Evolutionary conservation across 2,797 vertebrate species (phyloP).

Genomic region (Sandelia bainsii): DNA sequence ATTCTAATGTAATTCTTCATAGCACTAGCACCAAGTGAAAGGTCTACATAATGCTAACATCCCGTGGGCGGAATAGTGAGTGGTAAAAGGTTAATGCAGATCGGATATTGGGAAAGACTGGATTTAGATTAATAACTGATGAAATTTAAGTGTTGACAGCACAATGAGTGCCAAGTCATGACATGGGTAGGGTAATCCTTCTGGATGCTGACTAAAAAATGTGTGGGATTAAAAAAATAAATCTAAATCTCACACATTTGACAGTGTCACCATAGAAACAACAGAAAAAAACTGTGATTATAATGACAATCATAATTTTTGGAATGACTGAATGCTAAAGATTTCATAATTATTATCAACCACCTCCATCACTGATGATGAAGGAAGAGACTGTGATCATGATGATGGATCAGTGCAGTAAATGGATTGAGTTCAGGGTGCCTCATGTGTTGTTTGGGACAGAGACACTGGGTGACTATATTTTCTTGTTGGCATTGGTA

Average conservation of each 20-base stretch:
- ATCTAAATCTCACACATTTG: conserved; percentile 4
- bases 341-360: not conserved
- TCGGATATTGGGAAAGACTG: conserved; percentile 10
- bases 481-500: not conserved
- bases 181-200: conserved; percentile 27
- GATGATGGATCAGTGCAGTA: conserved; percentile 3
- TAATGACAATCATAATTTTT: conserved; percentile 7
- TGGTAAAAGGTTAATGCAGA: conserved; percentile 7
- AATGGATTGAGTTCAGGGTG: not conserved
- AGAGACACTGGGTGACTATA: not conserved
- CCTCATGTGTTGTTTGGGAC: not conserved
- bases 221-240: conserved; percentile 24
- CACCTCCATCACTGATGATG: not conserved
- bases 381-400: not conserved
- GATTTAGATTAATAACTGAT: conserved; percentile 45
- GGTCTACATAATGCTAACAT: not conserved
- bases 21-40: not conserved
- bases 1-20: not conserved
- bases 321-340: not conserved
- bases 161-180: conserved; percentile 16
- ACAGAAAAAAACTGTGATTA: not conserved
- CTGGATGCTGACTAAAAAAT: conserved; percentile 33
- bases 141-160: conserved; percentile 24
- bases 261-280: not conserved
- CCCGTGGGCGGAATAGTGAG: not conserved